phyloP scores from a whole-genome alignment of 2,113 vertebrate genomes.

The Dipodomys ordii region DNA sequence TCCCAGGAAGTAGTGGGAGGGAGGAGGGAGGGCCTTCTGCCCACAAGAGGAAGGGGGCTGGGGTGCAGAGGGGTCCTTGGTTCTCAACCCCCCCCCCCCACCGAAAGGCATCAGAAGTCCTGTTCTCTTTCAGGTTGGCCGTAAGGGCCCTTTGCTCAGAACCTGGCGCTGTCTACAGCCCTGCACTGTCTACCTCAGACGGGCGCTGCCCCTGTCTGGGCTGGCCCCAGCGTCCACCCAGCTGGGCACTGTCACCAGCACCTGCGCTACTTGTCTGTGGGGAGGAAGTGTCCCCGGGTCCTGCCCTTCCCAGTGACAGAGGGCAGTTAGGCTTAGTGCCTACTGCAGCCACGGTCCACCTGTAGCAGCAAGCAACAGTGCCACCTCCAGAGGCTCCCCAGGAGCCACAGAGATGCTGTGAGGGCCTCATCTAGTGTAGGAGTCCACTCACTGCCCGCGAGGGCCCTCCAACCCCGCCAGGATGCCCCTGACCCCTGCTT shows the following conservation, averaged over 20 bases:
- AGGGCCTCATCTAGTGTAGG: no score
- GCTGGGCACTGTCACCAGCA: background rate
- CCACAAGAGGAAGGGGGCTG: no score
- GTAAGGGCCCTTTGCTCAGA: background rate
- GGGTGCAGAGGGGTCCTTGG: no score
- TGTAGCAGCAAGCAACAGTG: no score
- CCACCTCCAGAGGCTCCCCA: no score
- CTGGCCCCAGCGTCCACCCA: background rate
- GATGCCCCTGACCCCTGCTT: background rate
- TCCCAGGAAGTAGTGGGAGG: background rate
- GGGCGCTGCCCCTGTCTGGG: no score
- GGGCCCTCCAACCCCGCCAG: no score
- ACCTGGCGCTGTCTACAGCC: no score
- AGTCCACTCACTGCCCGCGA: background rate
- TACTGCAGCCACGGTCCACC: background rate
- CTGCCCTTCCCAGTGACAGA: background rate
- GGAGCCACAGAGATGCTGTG: no score
- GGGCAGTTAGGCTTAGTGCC: background rate
- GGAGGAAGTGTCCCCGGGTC: rapidly evolving
- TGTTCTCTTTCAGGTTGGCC: background rate
- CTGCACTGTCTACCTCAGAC: no score
- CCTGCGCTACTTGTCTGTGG: background rate
- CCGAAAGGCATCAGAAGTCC: background rate
- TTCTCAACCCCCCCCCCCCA: background rate
- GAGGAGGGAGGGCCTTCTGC: no score